These are phyloP conservation scores for Dicentrarchus labrax DNA, from an alignment of 2,113 vertebrate species.

Conservation along the genomic window DNA sequence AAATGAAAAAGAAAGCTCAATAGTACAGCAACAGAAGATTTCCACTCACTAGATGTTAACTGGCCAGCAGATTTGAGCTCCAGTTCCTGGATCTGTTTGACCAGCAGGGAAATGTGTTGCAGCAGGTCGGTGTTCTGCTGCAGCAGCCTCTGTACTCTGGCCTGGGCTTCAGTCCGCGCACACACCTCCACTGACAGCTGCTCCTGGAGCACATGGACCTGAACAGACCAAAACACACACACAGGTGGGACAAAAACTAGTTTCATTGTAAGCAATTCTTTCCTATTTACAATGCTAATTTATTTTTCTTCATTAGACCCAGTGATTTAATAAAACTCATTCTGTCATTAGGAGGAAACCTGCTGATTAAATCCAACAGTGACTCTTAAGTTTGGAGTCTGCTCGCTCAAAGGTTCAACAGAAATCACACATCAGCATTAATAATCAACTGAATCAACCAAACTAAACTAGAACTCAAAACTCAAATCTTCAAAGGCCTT, in stretches of 20 bases:
- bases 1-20: background rate
- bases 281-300: background rate
- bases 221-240: constrained; percentile 14
- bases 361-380: constrained; percentile 11
- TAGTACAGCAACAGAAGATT: background rate
- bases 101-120: constrained; percentile 95
- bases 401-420: background rate
- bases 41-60: constrained; percentile 88
- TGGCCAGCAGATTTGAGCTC: constrained; percentile 90
- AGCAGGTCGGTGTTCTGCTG: constrained; percentile 97
- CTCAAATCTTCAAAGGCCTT: constrained; percentile 13
- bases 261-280: background rate
- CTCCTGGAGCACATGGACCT: constrained; percentile 95
- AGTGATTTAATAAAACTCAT: background rate
- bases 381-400: background rate
- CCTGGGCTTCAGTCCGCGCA: constrained; percentile 92
- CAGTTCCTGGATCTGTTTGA: constrained; percentile 96
- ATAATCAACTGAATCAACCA: background rate
- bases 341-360: background rate
- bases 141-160: constrained; percentile 93
- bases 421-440: background rate
- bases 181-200: constrained; percentile 92
- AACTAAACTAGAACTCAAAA: background rate
- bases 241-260: background rate
- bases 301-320: background rate